A percentile compares a stretch with the other conserved stretches of the same genome.
phyloP scores from a whole-genome alignment of 2,113 vertebrate species.

The Myxocyprinus asiaticus region DNA sequence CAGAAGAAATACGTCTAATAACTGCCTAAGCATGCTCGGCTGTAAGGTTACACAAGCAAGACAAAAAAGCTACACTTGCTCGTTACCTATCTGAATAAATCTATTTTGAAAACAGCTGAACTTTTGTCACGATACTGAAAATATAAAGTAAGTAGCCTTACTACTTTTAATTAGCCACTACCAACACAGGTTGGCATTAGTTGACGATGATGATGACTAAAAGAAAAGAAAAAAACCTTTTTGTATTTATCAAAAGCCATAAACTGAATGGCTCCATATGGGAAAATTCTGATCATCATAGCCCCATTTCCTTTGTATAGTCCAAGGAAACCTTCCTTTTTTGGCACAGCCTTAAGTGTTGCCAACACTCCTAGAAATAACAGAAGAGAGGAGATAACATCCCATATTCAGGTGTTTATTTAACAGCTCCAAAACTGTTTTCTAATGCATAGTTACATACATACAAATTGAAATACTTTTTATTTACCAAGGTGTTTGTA shows the following conservation, averaged over 20 bases:
- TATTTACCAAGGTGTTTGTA: constrained; percentile 94
- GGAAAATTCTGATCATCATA: constrained; percentile 99
- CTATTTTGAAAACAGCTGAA: no score
- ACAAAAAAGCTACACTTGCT: no score
- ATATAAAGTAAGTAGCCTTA: no score
- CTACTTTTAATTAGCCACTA: neutral
- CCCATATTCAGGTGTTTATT: neutral
- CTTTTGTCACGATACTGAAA: no score
- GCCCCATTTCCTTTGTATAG: constrained; percentile 97
- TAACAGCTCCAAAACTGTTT: neutral
- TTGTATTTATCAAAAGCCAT: constrained; percentile 97
- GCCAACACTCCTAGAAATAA: constrained; percentile 85
- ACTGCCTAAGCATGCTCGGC: no score
- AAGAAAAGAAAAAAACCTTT: constrained; percentile 77
- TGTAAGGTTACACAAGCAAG: no score
- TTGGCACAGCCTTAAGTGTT: constrained; percentile 85
- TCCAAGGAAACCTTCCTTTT: constrained; percentile 93
- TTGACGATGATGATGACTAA: neutral
- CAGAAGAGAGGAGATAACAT: neutral
- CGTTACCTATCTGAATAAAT: no score
- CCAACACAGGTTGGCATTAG: neutral
- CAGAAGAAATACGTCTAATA: no score
- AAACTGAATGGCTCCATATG: constrained; percentile 98
- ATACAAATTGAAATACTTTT: neutral
- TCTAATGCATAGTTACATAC: no score